Conservation (phyloP, 2,888 invertebrate species). For the Argyresthia albistria region DNA sequence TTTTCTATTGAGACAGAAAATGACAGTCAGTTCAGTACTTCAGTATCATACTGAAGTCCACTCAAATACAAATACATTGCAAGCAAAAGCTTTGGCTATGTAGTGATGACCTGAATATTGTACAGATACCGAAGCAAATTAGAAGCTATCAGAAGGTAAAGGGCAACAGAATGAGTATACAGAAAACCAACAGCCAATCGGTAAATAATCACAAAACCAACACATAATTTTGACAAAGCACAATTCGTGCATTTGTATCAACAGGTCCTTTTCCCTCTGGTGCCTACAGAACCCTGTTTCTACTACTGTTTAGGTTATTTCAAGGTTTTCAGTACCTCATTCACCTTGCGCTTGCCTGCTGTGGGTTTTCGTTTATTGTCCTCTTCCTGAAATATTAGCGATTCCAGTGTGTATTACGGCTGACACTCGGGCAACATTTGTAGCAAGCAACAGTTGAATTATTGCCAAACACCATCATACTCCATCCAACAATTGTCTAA, state of each 20-base stretch:
- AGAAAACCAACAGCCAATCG: conserved; percentile 66
- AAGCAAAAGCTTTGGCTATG: too few relatives aligned
- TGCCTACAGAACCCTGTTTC: conserved; percentile 3
- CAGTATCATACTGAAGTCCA: too few relatives aligned
- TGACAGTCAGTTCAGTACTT: too few relatives aligned
- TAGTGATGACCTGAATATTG: too few relatives aligned
- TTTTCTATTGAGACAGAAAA: too few relatives aligned
- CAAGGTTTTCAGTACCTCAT: conserved; percentile 73
- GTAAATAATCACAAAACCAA: conserved; percentile 5
- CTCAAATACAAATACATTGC: too few relatives aligned
- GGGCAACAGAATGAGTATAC: conserved; percentile 50
- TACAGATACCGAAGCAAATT: too few relatives aligned
- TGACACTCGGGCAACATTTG: too few relatives aligned
- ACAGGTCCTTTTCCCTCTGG: conserved; percentile 56
- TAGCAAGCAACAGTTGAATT: too few relatives aligned
- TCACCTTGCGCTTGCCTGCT: conserved; percentile 65
- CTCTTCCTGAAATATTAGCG: conserved; percentile 66
- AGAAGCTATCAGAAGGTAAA: conserved; percentile 52
- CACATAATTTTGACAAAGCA: conserved; percentile 11
- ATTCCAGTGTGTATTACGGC: neutral
- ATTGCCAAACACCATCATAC: too few relatives aligned
- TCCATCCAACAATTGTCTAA: too few relatives aligned
- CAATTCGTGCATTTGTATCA: conserved; percentile 5
- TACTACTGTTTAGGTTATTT: conserved; percentile 33
- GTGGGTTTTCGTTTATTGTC: conserved; percentile 67